phyloP scores from a whole-genome alignment of 2,113 vertebrate genomes.

The Pyxicephalus adspersus region DNA sequence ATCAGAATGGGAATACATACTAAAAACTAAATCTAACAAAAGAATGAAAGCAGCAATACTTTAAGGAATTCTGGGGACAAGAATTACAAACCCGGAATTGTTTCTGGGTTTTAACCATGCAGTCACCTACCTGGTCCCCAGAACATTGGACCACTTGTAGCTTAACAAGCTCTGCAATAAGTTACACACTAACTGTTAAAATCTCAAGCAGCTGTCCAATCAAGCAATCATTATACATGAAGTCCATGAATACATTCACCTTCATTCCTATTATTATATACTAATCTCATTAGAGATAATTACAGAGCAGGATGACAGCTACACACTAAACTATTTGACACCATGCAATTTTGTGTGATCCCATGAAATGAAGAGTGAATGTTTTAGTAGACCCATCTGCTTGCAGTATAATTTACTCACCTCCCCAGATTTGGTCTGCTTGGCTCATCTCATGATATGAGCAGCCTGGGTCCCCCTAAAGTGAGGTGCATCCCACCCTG shows the following conservation, averaged over 20 bases:
- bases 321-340: background rate
- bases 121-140: background rate
- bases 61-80: too few species aligned
- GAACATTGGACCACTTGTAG: constrained; percentile 6
- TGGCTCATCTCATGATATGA: constrained; percentile 13
- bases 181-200: background rate
- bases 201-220: background rate
- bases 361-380: constrained; percentile 9
- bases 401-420: constrained; percentile 12
- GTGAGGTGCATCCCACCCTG: constrained; percentile 29
- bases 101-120: too few species aligned
- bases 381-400: background rate
- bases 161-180: background rate
- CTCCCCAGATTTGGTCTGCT: constrained; percentile 9
- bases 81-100: too few species aligned
- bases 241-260: background rate
- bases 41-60: too few species aligned
- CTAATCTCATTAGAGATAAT: background rate
- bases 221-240: too few species aligned
- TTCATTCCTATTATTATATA: background rate
- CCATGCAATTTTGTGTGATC: background rate
- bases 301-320: background rate
- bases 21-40: too few species aligned
- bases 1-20: too few species aligned
- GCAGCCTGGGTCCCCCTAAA: constrained; percentile 27